A percentile compares a stretch with the other conserved stretches of the same genome.
Conservation (phyloP, 1,140 invertebrate species). For the Neodiprion fabricii region DNA sequence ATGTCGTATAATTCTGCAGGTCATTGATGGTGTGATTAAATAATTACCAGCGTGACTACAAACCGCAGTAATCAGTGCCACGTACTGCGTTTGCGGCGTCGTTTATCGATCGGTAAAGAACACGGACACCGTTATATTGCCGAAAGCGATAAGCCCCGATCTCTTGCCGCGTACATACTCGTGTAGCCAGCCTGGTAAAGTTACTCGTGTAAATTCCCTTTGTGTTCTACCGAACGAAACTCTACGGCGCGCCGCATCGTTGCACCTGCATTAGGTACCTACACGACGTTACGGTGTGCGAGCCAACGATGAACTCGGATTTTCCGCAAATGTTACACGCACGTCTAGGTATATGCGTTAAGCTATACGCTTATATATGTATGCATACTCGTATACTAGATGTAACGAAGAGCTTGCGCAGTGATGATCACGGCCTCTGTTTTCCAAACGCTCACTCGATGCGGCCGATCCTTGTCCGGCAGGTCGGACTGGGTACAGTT, state of each 20-base stretch:
- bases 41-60: background rate
- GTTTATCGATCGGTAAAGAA: background rate
- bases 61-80: background rate
- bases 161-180: too few relatives aligned
- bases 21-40: background rate
- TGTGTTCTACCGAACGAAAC: too few relatives aligned
- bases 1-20: background rate
- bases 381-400: background rate
- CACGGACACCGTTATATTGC: background rate
- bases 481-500: conserved; percentile 1
- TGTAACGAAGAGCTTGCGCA: background rate
- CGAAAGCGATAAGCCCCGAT: too few relatives aligned
- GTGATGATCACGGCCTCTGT: background rate
- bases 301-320: too few relatives aligned
- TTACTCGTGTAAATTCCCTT: too few relatives aligned
- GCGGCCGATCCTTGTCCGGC: background rate
- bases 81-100: background rate
- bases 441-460: conserved; percentile 3
- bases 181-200: too few relatives aligned
- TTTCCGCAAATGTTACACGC: too few relatives aligned
- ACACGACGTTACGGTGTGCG: too few relatives aligned
- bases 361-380: background rate
- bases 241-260: too few relatives aligned
- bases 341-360: too few relatives aligned
- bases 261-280: too few relatives aligned